Conservation (phyloP, 2,888 invertebrate species). For the Liodrosophila aerea region DNA sequence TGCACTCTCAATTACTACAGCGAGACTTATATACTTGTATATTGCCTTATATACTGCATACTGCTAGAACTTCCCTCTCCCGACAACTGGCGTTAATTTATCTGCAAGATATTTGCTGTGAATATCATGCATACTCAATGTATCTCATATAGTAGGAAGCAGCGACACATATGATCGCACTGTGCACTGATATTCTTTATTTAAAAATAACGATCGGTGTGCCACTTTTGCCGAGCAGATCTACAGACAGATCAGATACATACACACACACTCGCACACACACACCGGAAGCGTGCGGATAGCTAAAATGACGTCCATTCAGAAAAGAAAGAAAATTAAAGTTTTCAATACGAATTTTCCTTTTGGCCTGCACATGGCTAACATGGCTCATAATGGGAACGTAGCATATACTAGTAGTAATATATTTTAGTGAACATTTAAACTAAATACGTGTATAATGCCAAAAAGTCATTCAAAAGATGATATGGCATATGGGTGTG, state of each 20-base stretch:
- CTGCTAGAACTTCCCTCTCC: background rate
- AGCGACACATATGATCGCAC: constrained; percentile 52
- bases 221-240: constrained; percentile 58
- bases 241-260: constrained; percentile 4
- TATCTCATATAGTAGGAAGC: constrained; percentile 36
- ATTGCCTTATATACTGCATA: background rate
- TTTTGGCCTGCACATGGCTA: constrained; percentile 42
- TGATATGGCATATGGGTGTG: constrained; percentile 16
- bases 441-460: constrained; percentile 63
- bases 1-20: too few relatives aligned
- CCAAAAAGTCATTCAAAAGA: constrained; percentile 36
- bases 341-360: constrained; percentile 26
- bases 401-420: background rate
- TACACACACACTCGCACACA: background rate
- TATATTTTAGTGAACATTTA: constrained; percentile 46
- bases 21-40: too few relatives aligned
- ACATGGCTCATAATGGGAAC: background rate
- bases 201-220: constrained; percentile 71
- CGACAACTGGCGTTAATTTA: constrained; percentile 52
- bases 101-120: constrained; percentile 42
- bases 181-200: constrained; percentile 64
- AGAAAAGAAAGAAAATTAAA: constrained; percentile 36
- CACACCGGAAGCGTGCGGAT: constrained; percentile 39
- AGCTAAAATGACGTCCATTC: constrained; percentile 64
- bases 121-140: constrained; percentile 31